These are phyloP conservation scores for Heptranchias perlo DNA, from an alignment of 2,113 vertebrate genomes.

Conservation along the genomic window DNA sequence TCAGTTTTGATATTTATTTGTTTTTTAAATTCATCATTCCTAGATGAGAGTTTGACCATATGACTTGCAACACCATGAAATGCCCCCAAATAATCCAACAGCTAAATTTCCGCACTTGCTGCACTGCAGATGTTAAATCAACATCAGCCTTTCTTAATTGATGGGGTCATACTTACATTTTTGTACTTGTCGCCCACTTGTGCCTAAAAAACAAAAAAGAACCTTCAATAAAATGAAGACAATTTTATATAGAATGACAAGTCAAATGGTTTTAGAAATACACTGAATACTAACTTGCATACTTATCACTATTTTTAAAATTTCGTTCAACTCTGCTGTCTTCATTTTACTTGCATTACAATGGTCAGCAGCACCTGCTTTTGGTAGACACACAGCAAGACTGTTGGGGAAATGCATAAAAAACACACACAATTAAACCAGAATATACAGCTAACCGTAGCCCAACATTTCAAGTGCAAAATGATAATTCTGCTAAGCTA, in stretches of 20 bases:
- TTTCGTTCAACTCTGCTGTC: not conserved
- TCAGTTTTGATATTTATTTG: not conserved
- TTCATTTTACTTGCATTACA: not conserved
- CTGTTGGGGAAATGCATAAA: constrained; percentile 45
- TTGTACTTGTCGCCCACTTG: not conserved
- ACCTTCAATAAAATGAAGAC: not conserved
- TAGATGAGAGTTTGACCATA: not conserved
- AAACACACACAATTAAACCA: not conserved
- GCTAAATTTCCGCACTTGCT: not conserved
- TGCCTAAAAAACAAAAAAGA: not conserved
- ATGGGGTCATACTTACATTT: not conserved
- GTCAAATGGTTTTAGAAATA: not conserved
- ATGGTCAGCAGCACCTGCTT: constrained; percentile 47
- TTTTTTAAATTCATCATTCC: not conserved
- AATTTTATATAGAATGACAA: not conserved
- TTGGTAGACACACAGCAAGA: constrained; percentile 50
- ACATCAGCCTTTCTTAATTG: not conserved
- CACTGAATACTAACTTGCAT: constrained; percentile 20
- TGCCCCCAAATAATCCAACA: not conserved
- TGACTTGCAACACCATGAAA: not conserved
- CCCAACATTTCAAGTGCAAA: not conserved
- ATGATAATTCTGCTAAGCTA: not conserved
- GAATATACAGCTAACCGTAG: not conserved
- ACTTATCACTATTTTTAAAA: not conserved
- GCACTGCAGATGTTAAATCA: not conserved